Base-by-base conservation (phyloP, 2,888 invertebrate species). In the Oconnorella tubifera region DNA sequence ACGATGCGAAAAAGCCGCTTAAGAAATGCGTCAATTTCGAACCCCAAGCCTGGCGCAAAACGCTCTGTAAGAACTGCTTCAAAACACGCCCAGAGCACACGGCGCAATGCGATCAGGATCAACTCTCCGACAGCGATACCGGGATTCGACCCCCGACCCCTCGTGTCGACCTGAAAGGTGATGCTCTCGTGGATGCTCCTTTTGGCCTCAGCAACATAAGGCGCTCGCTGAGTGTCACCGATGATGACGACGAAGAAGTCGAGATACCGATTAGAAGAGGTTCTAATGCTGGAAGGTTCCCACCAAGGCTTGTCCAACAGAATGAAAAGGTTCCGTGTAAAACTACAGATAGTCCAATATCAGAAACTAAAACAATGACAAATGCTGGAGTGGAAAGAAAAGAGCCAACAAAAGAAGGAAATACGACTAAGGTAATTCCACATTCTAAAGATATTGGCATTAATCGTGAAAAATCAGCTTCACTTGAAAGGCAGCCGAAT, bases 61-160 rank as follows among this genome's bases (percentile, higher is more conserved):
- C 53, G n/a, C 55, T 72, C 28, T 72, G 72, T 59, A 72, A 72
- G 62, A 72, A 72, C 63, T 72, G 72, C 56, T 72, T 72, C 64
- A 65, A 64, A 49, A 70, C 72, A 3, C 33, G 40, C 31, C 33
- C 23, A 23, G 62, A 71, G 33, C 71, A 71, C 62, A 60, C 23
- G 28, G 51, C 25, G 33, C n/a, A n/a, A n/a, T 19, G 23, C 1
- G 29, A n/a, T 4, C 1, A 32, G 4, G 33, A 23, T 23, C 33
- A 51, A 6, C 29, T 3, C 51, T 19, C 3, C 31, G 28, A 48
- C 27, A 28, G 59, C 32, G 59, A 50, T 19, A n/a, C 27, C 14
- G 53, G n/a, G 28, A 48, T 1, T 23, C 33, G 25, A 55, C 31
- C 31, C 31, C 2, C n/a, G 14, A 63, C 49, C 19, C 33, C 51